Conservation (phyloP, 2,797 vertebrate genomes). For the Silurus aristotelis region DNA sequence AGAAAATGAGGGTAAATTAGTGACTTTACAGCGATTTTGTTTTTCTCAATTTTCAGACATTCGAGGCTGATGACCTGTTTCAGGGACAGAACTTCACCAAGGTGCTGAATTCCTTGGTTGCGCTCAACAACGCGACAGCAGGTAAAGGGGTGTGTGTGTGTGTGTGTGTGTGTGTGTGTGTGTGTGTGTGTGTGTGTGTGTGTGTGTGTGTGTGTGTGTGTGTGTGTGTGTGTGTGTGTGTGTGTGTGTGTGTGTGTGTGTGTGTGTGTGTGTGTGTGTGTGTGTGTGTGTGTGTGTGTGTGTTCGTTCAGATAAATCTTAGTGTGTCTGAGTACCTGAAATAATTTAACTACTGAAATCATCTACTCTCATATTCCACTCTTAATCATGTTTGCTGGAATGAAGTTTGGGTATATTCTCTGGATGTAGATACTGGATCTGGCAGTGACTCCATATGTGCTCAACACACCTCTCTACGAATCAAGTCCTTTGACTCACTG, state of each 20-base stretch:
- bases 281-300: not conserved
- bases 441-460: constrained; percentile 91
- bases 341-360: not conserved
- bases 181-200: not conserved
- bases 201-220: too few relatives aligned
- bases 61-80: constrained; percentile 95
- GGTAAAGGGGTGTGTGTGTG: constrained; percentile 71
- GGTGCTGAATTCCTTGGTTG: constrained; percentile 93
- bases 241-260: not conserved
- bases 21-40: not conserved
- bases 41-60: constrained; percentile 77
- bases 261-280: constrained; percentile 4
- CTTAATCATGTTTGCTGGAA: not conserved
- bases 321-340: not conserved
- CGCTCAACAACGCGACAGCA: constrained; percentile 96
- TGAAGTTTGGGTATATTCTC: not conserved
- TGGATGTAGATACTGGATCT: constrained; percentile 85
- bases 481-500: constrained; percentile 95
- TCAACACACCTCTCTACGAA: constrained; percentile 89
- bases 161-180: not conserved
- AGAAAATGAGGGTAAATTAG: not conserved
- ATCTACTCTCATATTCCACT: not conserved
- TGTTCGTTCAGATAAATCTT: not conserved
- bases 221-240: constrained; percentile 3
- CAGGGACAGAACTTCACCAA: constrained; percentile 95